Evolutionary conservation across 2,888 invertebrate genomes (phyloP), one percentile per base, ranked within the genome.

Genomic region (Apamea anceps): DNA sequence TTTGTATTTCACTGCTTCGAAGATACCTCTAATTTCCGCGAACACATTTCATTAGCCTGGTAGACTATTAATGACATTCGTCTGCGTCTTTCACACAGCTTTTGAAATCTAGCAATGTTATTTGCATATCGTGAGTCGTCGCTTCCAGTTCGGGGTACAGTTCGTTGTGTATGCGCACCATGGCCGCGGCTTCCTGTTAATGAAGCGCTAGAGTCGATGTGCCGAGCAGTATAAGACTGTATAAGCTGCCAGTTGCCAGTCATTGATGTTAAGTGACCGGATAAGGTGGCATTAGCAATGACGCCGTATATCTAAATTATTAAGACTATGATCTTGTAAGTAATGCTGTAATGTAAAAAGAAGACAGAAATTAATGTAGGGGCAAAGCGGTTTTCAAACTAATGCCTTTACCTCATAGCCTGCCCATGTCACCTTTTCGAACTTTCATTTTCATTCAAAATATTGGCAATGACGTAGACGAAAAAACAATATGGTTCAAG

Each of bases 161-260:
- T 67, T 86, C 87, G 93, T 95, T 95, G 92, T 91, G 94, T 93
- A 96, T 95, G 95, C 96, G 91, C 92, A 90, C 89, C 93, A 92
- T 94, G 94, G 91, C 85, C 88, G 85, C 82, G 82, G 93, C 93
- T 96, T 96, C 96, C 96, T 96, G 95, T 93, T 94, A 94, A 94
- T 94, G 94, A 94, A 92, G 91, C 91, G 91, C 93, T 86, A 80
- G 77, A 66, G 81, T 76, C 81, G 72, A 80, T 82, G 84, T 75
- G 81, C 80, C 71, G 77, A 89, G 85, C 73, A 85, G 80, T 85
- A 81, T 75, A 81, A 78, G 81, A 79, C 78, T 85, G 75, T 87
- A 84, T 77, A 81, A 86, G 76, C 37, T 87, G 85, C 87, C 77
- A 87, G 87, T 87, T 86, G 85, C 87, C 77, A 87, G 87, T 87